Conservation (phyloP, 1,140 invertebrate species). For the Drosophila prosaltans region DNA sequence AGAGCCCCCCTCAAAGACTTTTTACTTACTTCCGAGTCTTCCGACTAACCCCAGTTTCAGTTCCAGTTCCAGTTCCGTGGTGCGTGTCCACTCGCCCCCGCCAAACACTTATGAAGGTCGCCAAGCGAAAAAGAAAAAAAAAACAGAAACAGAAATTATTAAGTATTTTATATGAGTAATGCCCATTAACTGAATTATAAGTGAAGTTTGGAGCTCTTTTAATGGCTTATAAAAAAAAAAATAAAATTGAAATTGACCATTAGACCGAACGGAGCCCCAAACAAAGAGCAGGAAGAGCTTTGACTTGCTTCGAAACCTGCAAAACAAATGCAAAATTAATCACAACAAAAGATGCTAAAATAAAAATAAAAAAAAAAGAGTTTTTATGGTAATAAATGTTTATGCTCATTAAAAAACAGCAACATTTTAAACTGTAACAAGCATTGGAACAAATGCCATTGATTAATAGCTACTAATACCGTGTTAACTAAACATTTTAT, state of each 20-base stretch:
- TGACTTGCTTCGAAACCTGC: conserved; percentile 21
- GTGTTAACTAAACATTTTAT: conserved; percentile 19
- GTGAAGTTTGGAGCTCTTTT: conserved; percentile 45
- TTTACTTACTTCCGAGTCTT: conserved; percentile 45
- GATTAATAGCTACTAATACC: conserved; percentile 29
- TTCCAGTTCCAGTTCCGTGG: conserved; percentile 59
- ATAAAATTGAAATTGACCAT: conserved; percentile 53
- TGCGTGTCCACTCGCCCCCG: conserved; percentile 36
- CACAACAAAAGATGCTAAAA: conserved; percentile 38
- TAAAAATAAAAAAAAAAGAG: conserved; percentile 18
- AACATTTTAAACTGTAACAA: conserved; percentile 68
- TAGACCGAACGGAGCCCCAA: conserved; percentile 41
- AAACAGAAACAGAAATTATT: conserved; percentile 29
- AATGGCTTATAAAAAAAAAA: conserved; percentile 60
- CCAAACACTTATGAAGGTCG: conserved; percentile 54
- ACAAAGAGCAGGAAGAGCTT: conserved; percentile 67
- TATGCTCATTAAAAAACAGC: conserved; percentile 37
- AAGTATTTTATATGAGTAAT: conserved; percentile 65
- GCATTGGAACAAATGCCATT: conserved; percentile 32
- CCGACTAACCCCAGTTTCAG: conserved; percentile 42
- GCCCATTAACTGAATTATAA: conserved; percentile 56
- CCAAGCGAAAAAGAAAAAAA: conserved; percentile 41
- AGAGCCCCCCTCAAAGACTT: conserved; percentile 21
- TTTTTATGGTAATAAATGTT: conserved; percentile 27
- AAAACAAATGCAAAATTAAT: conserved; percentile 39